phyloP scores from a whole-genome alignment of 2,113 vertebrate species.

The Aldabrachelys gigantea region DNA sequence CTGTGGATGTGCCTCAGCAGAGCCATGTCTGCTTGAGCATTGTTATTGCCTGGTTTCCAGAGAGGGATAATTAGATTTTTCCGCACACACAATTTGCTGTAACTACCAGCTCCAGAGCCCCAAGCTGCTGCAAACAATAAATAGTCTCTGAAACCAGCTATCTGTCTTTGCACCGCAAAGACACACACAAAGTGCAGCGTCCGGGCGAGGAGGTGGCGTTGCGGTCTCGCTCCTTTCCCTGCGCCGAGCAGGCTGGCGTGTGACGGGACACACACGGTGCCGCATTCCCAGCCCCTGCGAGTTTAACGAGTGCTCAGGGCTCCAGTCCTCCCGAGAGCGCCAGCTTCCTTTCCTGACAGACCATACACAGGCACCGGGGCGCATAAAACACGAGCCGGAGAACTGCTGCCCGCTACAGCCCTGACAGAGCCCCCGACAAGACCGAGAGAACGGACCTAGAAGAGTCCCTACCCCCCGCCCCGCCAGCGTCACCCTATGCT shows the following conservation, averaged over 20 bases:
- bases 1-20: constrained; percentile 46
- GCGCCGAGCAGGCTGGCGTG: background rate
- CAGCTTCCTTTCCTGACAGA: background rate
- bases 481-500: background rate
- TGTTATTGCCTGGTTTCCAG: background rate
- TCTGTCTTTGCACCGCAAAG: background rate
- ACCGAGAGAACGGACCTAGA: background rate
- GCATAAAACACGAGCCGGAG: background rate
- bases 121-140: background rate
- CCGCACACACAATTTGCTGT: background rate
- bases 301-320: background rate
- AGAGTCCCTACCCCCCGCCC: background rate
- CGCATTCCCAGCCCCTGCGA: background rate
- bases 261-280: background rate
- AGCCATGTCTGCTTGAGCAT: constrained; percentile 41
- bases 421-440: too few species aligned
- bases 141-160: background rate
- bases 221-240: background rate
- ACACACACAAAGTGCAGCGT: background rate
- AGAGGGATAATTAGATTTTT: background rate
- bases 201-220: background rate
- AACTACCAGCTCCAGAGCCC: background rate
- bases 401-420: too few species aligned
- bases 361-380: background rate
- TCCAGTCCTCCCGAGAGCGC: background rate